A percentile compares a stretch with the other conserved stretches of the same genome.
phyloP scores from a whole-genome alignment of 2,888 invertebrate species.

The Proisotoma minuta region DNA sequence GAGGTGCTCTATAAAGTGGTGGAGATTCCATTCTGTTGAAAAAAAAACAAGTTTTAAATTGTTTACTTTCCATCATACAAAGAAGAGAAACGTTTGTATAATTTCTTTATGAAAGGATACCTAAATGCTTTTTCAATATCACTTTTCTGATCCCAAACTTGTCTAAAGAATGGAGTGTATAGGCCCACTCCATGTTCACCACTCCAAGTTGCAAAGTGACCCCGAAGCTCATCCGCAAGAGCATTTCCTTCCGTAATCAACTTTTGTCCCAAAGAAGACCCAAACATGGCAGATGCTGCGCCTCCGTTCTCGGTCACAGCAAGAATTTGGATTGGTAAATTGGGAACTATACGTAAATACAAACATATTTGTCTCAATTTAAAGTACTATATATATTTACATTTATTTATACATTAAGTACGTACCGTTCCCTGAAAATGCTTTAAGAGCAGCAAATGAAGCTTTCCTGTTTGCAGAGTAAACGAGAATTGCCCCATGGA shows the following conservation, averaged over 20 bases:
- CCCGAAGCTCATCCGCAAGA: slow-evolving; percentile 79
- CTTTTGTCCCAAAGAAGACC: slow-evolving; percentile 80
- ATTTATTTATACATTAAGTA: too few relatives aligned
- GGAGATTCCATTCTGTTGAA: slow-evolving; percentile 48
- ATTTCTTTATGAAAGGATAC: slow-evolving; percentile 10
- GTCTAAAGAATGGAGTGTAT: slow-evolving; percentile 92
- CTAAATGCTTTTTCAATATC: slow-evolving; percentile 90
- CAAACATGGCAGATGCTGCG: slow-evolving; percentile 83
- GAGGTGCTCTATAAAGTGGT: slow-evolving; percentile 44
- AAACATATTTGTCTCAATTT: too few relatives aligned
- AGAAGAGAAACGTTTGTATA: background rate
- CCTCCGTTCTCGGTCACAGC: slow-evolving; percentile 65
- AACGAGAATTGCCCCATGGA: slow-evolving; percentile 90
- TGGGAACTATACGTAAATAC: too few relatives aligned
- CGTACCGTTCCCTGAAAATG: slow-evolving; percentile 89
- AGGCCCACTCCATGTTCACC: slow-evolving; percentile 54
- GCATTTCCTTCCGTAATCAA: slow-evolving; percentile 90
- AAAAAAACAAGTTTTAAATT: background rate
- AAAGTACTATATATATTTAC: too few relatives aligned
- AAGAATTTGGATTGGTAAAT: slow-evolving; percentile 87
- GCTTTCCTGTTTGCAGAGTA: slow-evolving; percentile 93
- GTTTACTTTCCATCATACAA: background rate
- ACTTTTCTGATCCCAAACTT: slow-evolving; percentile 91
- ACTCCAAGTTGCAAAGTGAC: slow-evolving; percentile 87
- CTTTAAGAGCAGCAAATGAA: slow-evolving; percentile 85